Evolutionary conservation across 2,888 invertebrate genomes (phyloP).

Genomic region (Scaptomyza cyrtandrae): DNA sequence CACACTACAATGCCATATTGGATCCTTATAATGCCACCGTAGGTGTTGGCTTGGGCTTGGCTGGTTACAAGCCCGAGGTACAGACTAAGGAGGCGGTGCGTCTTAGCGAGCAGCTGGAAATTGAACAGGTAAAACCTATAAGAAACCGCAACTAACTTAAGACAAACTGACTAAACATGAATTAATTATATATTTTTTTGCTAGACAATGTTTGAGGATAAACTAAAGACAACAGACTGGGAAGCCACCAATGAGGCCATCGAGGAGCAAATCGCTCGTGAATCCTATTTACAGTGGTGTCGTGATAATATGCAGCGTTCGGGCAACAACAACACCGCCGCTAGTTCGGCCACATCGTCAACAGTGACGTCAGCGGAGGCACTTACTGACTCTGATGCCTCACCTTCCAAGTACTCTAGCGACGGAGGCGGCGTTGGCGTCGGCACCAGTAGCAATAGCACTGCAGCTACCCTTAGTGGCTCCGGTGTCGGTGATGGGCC

Average conservation of each 20-base stretch:
- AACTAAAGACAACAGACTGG: constrained; percentile 94
- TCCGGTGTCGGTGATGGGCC: constrained; percentile 39
- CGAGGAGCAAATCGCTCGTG: constrained; percentile 93
- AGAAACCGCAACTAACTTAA: too few relatives aligned
- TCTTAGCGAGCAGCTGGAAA: constrained; percentile 91
- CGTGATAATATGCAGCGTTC: constrained; percentile 87
- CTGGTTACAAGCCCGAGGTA: constrained; percentile 90
- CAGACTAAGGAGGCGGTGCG: constrained; percentile 90
- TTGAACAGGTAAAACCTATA: constrained; percentile 90
- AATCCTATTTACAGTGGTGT: constrained; percentile 93
- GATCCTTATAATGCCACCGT: constrained; percentile 93
- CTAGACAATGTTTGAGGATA: constrained; percentile 95
- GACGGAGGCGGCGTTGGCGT: constrained; percentile 49
- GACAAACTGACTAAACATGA: background rate
- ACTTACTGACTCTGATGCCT: constrained; percentile 80
- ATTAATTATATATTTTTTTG: background rate
- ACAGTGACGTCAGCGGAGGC: constrained; percentile 82
- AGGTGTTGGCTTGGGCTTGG: constrained; percentile 93
- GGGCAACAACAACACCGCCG: constrained; percentile 68
- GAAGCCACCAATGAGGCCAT: constrained; percentile 96
- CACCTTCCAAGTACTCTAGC: constrained; percentile 79
- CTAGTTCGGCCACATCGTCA: constrained; percentile 76
- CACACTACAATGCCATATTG: constrained; percentile 95
- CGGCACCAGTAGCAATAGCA: constrained; percentile 36
- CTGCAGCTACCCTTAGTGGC: constrained; percentile 38